phyloP scores from a whole-genome alignment of 2,797 vertebrate genomes.

The Gymnoscopelus braueri region DNA sequence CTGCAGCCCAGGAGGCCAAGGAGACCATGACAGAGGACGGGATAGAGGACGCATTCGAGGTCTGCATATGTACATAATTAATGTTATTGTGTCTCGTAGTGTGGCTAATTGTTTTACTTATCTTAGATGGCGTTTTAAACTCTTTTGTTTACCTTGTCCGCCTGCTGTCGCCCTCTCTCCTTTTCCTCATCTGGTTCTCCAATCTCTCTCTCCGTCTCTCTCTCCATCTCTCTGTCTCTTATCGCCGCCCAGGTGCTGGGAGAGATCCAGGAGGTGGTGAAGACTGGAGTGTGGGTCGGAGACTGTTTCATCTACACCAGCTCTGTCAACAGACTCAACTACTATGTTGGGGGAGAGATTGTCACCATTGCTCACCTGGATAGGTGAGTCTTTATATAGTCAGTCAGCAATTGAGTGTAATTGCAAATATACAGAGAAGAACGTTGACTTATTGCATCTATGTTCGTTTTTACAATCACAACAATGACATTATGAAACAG shows the following conservation, averaged over 20 bases:
- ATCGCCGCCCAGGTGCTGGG: conserved; percentile 82
- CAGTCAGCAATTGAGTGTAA: no score
- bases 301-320: conserved; percentile 97
- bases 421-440: no score
- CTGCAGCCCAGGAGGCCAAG: conserved; percentile 89
- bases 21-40: conserved; percentile 90
- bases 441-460: no score
- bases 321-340: conserved; percentile 95
- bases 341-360: conserved; percentile 94
- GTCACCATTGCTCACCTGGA: conserved; percentile 95
- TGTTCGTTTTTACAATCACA: no score
- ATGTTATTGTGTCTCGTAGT: no score
- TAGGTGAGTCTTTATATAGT: conserved; percentile 70
- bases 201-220: not conserved
- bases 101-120: no score
- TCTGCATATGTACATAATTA: conserved; percentile 34
- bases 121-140: not conserved
- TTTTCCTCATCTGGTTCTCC: not conserved
- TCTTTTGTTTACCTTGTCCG: not conserved
- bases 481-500: no score
- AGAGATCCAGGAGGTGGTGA: conserved; percentile 93
- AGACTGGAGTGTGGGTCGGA: conserved; percentile 93
- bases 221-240: not conserved
- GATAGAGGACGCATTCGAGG: conserved; percentile 95
- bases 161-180: not conserved